Percentiles rank a stretch among this genome's conserved stretches.
These are phyloP conservation scores for Aurelia sp. DNA, from an alignment of 30 jellyfish, hydroid and myxozoan genomes.

Conservation along the genomic window DNA sequence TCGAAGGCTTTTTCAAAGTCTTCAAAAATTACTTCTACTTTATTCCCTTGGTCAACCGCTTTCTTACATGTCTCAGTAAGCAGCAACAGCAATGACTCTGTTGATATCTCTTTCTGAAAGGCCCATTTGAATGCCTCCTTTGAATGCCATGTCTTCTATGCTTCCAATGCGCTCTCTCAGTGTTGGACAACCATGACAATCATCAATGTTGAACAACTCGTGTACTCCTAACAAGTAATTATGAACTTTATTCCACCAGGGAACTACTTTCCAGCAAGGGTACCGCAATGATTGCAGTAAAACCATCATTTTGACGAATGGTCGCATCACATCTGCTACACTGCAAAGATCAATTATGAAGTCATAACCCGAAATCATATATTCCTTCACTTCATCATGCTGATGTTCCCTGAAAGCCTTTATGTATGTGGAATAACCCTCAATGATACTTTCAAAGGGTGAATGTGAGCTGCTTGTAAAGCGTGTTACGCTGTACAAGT, in stretches of 20 bases:
- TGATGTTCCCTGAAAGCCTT: not conserved
- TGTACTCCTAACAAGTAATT: not conserved
- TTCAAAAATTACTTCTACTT: too few species aligned
- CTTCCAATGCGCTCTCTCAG: too few species aligned
- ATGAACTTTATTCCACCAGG: conserved; percentile 18
- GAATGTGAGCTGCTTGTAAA: conserved; percentile 19
- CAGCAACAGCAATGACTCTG: too few species aligned
- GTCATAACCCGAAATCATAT: conserved; percentile 14
- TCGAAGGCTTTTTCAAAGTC: too few species aligned
- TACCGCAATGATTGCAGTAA: conserved; percentile 4
- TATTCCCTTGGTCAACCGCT: too few species aligned
- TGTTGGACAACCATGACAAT: too few species aligned
- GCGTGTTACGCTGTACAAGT: conserved; percentile 23
- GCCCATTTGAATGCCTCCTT: too few species aligned
- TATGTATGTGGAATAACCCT: too few species aligned
- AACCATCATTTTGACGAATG: conserved; percentile 10
- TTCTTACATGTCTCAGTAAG: too few species aligned
- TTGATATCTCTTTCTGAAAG: too few species aligned
- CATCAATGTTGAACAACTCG: too few species aligned
- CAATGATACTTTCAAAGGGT: not conserved
- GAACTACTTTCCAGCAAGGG: conserved; percentile 18
- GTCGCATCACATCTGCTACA: conserved; percentile 22
- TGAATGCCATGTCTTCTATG: too few species aligned
- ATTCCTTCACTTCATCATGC: conserved; percentile 15
- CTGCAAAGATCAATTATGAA: conserved; percentile 10